Conservation (phyloP, 2,113 vertebrate genomes). For the Pelobates fuscus region DNA sequence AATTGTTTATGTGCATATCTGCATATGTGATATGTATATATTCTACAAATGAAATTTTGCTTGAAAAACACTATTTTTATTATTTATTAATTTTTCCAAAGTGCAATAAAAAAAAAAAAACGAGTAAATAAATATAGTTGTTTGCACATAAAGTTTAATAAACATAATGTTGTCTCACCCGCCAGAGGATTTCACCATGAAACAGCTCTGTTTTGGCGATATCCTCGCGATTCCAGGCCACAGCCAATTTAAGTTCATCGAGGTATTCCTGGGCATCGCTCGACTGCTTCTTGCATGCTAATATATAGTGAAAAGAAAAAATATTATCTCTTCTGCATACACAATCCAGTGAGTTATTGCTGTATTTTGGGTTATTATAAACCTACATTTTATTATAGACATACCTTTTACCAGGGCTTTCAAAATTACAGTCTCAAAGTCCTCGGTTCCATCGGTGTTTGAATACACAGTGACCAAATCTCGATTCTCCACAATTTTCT, state of each 20-base stretch:
- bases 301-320: background rate
- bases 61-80: too few relatives aligned
- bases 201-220: slow-evolving; percentile 87
- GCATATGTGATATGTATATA: too few relatives aligned
- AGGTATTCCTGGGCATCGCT: slow-evolving; percentile 68
- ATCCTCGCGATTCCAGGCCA: slow-evolving; percentile 89
- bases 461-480: slow-evolving; percentile 79
- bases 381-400: background rate
- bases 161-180: slow-evolving; percentile 61
- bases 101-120: too few relatives aligned
- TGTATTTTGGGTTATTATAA: too few relatives aligned
- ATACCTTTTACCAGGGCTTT: slow-evolving; percentile 81
- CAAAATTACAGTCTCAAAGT: slow-evolving; percentile 83
- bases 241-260: slow-evolving; percentile 84
- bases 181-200: slow-evolving; percentile 83
- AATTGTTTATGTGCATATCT: too few relatives aligned
- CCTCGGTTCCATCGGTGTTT: slow-evolving; percentile 76
- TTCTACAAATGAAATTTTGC: too few relatives aligned
- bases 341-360: too few relatives aligned
- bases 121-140: too few relatives aligned
- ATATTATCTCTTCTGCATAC: too few relatives aligned
- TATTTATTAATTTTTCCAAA: too few relatives aligned
- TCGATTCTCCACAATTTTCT: slow-evolving; percentile 77
- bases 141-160: too few relatives aligned
- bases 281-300: slow-evolving; percentile 67